Evolutionary conservation across 2,888 invertebrate genomes (phyloP).

Genomic region (Standfussiana lucernea): DNA sequence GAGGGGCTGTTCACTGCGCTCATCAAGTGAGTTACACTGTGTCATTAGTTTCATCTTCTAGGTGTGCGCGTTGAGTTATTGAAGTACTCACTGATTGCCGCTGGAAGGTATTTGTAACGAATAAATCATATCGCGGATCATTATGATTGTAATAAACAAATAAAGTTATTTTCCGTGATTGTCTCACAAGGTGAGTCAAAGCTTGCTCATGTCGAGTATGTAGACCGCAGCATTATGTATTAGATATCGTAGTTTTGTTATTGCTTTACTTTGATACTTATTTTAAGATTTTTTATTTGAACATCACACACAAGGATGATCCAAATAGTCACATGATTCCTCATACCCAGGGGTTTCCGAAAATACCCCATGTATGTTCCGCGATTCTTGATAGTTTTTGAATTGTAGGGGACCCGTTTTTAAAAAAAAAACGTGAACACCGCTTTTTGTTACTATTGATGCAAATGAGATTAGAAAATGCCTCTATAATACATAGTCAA

Average conservation of each 20-base stretch:
- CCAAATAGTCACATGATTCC: neutral
- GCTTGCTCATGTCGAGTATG: neutral
- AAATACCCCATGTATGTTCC: neutral
- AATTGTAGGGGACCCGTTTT: too few relatives aligned
- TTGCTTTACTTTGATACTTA: neutral
- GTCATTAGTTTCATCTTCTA: neutral
- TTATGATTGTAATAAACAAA: constrained; percentile 6
- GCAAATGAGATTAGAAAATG: too few relatives aligned
- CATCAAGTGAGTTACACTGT: constrained; percentile 76
- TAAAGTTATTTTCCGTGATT: constrained; percentile 10
- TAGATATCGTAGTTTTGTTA: neutral
- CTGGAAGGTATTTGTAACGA: constrained; percentile 3
- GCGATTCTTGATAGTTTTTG: neutral
- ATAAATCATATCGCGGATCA: constrained; percentile 12
- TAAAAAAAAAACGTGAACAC: too few relatives aligned
- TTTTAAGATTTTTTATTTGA: neutral
- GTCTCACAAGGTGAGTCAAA: neutral
- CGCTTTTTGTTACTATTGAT: too few relatives aligned
- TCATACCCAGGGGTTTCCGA: neutral
- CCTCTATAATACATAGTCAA: too few relatives aligned
- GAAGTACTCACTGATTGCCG: neutral
- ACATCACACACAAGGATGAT: neutral
- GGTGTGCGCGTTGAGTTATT: neutral
- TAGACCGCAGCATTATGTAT: neutral
- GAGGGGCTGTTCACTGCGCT: constrained; percentile 83